phyloP scores from a whole-genome alignment of 2,888 invertebrate genomes.

The Coremacera marginata region DNA sequence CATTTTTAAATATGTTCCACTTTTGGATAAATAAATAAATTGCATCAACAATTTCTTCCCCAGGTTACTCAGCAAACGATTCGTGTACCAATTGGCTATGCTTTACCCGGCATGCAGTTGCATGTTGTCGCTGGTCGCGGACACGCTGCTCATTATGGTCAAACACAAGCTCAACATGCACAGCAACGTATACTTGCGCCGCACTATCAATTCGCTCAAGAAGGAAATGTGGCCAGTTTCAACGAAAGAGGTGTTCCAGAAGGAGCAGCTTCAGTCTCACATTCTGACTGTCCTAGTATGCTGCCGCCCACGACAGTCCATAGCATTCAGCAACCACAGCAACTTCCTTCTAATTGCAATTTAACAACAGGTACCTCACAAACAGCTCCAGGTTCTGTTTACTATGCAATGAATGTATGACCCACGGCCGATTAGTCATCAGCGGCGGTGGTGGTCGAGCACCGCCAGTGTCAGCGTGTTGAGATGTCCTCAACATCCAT shows the following conservation, averaged over 20 bases:
- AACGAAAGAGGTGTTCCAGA: constrained; percentile 80
- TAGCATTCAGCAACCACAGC: constrained; percentile 55
- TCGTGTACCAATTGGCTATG: constrained; percentile 70
- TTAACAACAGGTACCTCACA: constrained; percentile 63
- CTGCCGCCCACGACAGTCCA: constrained; percentile 58
- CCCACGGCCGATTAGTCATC: constrained; percentile 71
- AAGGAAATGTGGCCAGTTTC: constrained; percentile 59
- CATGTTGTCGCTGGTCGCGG: constrained; percentile 69
- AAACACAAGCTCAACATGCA: constrained; percentile 59
- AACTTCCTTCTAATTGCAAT: constrained; percentile 62
- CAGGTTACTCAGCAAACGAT: constrained; percentile 71
- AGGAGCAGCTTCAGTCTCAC: constrained; percentile 76
- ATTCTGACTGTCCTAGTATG: constrained; percentile 62
- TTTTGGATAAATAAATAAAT: constrained; percentile 41
- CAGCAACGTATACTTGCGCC: constrained; percentile 60
- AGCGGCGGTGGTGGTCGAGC: constrained; percentile 65
- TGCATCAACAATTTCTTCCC: not conserved
- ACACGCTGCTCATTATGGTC: constrained; percentile 57
- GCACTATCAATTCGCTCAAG: constrained; percentile 62
- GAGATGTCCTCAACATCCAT: constrained; percentile 65
- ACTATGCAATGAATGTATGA: constrained; percentile 91
- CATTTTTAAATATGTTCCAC: not conserved
- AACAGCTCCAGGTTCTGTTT: constrained; percentile 72
- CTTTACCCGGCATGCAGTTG: constrained; percentile 70
- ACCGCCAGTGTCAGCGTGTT: constrained; percentile 66